Percentiles rank a stretch among this genome's conserved stretches.
Conservation (phyloP, 2,113 vertebrate genomes). For the Suncus etruscus region DNA sequence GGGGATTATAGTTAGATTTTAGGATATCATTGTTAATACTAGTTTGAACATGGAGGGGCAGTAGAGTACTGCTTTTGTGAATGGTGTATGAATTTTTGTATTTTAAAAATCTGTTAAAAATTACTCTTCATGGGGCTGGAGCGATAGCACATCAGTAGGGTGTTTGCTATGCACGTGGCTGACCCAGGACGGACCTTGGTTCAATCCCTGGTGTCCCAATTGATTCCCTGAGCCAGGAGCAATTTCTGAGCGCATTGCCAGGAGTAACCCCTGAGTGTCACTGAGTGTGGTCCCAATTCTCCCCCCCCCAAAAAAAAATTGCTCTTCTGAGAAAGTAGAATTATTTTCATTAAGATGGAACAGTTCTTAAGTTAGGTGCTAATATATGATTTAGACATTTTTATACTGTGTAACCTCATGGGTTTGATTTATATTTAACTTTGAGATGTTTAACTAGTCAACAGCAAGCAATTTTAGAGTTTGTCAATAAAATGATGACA, state of each 20-base stretch:
- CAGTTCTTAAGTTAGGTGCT: neutral
- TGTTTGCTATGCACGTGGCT: too few species aligned
- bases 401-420: conserved; percentile 17
- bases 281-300: too few species aligned
- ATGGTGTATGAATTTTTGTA: conserved; percentile 53
- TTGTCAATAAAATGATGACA: conserved; percentile 39
- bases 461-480: conserved; percentile 57
- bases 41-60: conserved; percentile 86
- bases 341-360: conserved; percentile 34
- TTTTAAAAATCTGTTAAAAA: neutral
- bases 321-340: conserved; percentile 36
- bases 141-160: too few species aligned
- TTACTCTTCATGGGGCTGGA: neutral
- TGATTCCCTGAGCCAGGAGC: too few species aligned
- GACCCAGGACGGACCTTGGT: too few species aligned
- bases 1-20: conserved; percentile 29
- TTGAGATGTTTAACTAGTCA: conserved; percentile 59
- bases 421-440: conserved; percentile 60
- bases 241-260: too few species aligned
- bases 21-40: conserved; percentile 82
- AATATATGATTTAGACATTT: neutral
- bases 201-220: too few species aligned
- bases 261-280: too few species aligned
- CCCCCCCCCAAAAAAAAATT: neutral
- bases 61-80: conserved; percentile 80